Base-by-base conservation (phyloP, 2,113 vertebrate species). In the Uria aalge region DNA sequence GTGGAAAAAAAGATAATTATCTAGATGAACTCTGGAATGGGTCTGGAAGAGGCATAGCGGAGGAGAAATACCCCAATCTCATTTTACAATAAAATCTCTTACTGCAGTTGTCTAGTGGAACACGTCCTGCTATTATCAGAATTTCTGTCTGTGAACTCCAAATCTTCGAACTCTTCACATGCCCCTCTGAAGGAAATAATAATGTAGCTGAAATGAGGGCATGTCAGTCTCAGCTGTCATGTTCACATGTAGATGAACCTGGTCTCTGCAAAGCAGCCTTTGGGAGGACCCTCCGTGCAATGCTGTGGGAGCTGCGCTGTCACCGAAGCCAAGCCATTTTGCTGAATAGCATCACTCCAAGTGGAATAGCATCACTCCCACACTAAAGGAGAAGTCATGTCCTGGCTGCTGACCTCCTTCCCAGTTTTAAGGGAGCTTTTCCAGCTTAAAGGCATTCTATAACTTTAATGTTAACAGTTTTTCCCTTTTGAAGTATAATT, bases 261-360 rank as follows among this genome's bases (percentile, higher is more conserved):
- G 72, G 19, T 77, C 68, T 48, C 64, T 48, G 41, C 2, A 3
- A 5, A 80, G 48, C 57, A 56, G 68, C 40, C 30, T 45, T 85
- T 0, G 0, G 29, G 55, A 60, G 21, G 30, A 20, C 34, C 5
- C 9, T 88, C 19, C 0, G 1, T 4, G 1, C 17, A 38, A 14
- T 36, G 60, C 50, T 18, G 21, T 30, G 27, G 60, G 56, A 64
- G 56, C 78, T 83, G 30, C 5, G 19, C 48, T 66, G 5, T 45
- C 38, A 11, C 26, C 45, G 47, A 12, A 45, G 38, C 47, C 32
- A 48, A 48, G 17, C 45, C 6, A 0, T 19, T 52, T 64, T 1
- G 9, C 52, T 47, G 4, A 62, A 17, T 5, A 45, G 13, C 6
- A 20, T 71, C 47, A n/a, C 69, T 30, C 17, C 26, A 9, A 27